Evolutionary conservation across 2,797 vertebrate species (phyloP).

Genomic region (Harpagifer antarcticus): DNA sequence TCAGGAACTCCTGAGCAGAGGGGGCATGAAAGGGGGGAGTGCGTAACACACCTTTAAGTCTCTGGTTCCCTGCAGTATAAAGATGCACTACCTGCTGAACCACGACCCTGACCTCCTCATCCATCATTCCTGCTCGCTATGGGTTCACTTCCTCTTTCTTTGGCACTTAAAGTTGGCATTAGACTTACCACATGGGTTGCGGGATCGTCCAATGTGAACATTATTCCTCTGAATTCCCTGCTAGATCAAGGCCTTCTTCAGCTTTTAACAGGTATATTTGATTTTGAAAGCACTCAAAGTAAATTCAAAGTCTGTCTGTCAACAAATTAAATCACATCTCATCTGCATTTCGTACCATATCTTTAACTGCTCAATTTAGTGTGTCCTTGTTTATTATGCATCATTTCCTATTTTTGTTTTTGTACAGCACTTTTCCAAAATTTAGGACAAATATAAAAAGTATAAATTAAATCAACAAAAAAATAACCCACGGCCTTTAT

Average conservation of each 20-base stretch:
- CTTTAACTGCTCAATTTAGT: not conserved
- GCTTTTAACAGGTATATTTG: not conserved
- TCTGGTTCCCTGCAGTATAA: not conserved
- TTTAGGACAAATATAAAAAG: not conserved
- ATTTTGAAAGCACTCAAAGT: conserved; percentile 9
- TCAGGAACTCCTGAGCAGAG: too few relatives aligned
- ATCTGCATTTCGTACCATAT: not conserved
- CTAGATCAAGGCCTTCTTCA: not conserved
- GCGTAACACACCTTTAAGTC: not conserved
- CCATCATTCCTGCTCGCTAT: not conserved
- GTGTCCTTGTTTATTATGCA: conserved; percentile 22
- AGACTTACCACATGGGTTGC: not conserved
- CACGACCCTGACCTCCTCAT: too few relatives aligned
- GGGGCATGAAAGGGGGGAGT: too few relatives aligned
- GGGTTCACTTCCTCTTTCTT: too few relatives aligned
- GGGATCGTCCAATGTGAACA: not conserved
- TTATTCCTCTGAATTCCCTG: not conserved
- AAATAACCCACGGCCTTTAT: too few relatives aligned
- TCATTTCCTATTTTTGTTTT: not conserved
- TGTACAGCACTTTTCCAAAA: conserved; percentile 4
- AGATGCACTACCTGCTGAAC: not conserved
- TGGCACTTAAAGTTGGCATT: not conserved
- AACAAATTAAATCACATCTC: too few relatives aligned
- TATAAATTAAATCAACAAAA: not conserved
- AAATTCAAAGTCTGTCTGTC: not conserved